A percentile compares a stretch with the other conserved stretches of the same genome.
phyloP scores from a whole-genome alignment of 92 coral and sea anemone genomes.

The Epizoanthus rinbou region DNA sequence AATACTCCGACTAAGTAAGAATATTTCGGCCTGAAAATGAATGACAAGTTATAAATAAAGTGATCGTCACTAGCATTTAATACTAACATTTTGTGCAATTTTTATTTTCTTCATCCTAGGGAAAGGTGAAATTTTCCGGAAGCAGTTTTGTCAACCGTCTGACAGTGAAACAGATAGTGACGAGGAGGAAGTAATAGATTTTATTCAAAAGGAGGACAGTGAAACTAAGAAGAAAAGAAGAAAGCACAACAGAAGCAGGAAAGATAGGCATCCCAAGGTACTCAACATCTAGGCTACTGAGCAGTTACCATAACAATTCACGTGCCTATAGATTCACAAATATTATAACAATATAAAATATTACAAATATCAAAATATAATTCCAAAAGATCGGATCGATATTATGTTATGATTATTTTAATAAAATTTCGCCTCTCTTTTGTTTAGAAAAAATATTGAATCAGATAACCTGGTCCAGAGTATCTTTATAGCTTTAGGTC shows the following conservation, averaged over 20 bases:
- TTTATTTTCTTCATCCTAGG: background rate
- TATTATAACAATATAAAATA: too few species aligned
- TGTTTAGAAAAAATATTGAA: too few species aligned
- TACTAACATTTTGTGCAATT: too few species aligned
- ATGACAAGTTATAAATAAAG: background rate
- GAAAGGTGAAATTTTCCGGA: constrained; percentile 45
- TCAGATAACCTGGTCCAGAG: too few species aligned
- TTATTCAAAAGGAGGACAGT: constrained; percentile 19
- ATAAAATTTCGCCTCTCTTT: too few species aligned
- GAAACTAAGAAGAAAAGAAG: constrained; percentile 22
- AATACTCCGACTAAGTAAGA: background rate
- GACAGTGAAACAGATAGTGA: constrained; percentile 34
- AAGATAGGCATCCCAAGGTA: constrained; percentile 35
- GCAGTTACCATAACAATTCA: too few species aligned
- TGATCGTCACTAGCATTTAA: background rate
- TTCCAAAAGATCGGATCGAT: too few species aligned
- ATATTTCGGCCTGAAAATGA: background rate
- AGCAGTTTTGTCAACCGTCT: constrained; percentile 27
- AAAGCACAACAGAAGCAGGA: constrained; percentile 21
- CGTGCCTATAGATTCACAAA: too few species aligned
- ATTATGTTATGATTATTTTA: too few species aligned
- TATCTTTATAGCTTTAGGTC: too few species aligned
- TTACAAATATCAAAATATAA: too few species aligned
- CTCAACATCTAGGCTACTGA: background rate
- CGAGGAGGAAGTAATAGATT: constrained; percentile 29